Percentiles rank a stretch among this genome's conserved stretches.
Evolutionary conservation across 2,797 vertebrate genomes (phyloP).

Genomic region (Rhodeus uyekii): DNA sequence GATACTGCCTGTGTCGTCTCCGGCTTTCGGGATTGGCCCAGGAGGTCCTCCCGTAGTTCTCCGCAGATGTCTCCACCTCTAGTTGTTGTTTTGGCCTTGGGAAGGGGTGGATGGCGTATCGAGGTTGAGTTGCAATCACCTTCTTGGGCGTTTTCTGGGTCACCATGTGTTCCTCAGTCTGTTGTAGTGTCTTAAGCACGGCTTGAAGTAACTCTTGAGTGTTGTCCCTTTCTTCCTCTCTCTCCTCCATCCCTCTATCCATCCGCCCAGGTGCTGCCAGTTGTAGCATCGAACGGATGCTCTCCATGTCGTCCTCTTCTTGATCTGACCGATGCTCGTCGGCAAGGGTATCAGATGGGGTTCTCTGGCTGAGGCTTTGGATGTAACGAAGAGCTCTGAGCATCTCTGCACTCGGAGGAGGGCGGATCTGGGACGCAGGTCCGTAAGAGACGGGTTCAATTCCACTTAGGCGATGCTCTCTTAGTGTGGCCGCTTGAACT

Average conservation of each 20-base stretch:
- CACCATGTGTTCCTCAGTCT: constrained; percentile 71
- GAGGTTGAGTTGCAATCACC: background rate
- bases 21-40: constrained; percentile 69
- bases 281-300: constrained; percentile 68
- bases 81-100: background rate
- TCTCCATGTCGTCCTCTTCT: constrained; percentile 58
- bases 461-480: constrained; percentile 82
- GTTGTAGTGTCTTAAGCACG: constrained; percentile 84
- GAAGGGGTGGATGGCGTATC: constrained; percentile 43
- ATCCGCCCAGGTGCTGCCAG: constrained; percentile 63
- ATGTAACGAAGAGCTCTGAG: constrained; percentile 93
- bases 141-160: no score
- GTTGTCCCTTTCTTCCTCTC: constrained; percentile 75
- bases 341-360: constrained; percentile 61
- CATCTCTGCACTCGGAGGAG: constrained; percentile 85
- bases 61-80: background rate
- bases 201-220: constrained; percentile 86
- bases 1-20: constrained; percentile 77
- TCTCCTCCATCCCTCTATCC: constrained; percentile 70
- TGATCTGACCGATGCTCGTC: constrained; percentile 72
- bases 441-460: constrained; percentile 76
- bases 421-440: constrained; percentile 70
- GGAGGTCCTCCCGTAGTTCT: constrained; percentile 73
- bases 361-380: constrained; percentile 85
- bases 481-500: constrained; percentile 79